Percentiles rank a stretch among this genome's conserved stretches.
These are phyloP conservation scores for Fopius arisanus DNA, from an alignment of 1,140 invertebrate species.

Conservation along the genomic window DNA sequence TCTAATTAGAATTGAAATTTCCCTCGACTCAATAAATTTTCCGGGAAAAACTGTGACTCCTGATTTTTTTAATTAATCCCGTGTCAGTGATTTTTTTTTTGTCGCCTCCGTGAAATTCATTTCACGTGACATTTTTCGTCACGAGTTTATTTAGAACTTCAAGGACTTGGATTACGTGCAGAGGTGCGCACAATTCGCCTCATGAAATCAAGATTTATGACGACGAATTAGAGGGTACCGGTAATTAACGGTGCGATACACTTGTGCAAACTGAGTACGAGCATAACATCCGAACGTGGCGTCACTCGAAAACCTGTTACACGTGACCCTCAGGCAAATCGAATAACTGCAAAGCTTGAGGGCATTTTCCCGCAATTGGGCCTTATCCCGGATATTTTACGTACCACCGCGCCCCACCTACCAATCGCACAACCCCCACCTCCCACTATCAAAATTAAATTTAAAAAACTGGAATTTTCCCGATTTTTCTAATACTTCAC, in stretches of 20 bases:
- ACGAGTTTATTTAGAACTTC: neutral
- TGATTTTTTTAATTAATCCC: too few species aligned
- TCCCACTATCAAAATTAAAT: too few species aligned
- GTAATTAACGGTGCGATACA: slow-evolving; percentile 47
- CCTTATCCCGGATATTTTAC: neutral
- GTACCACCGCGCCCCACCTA: neutral
- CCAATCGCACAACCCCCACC: too few species aligned
- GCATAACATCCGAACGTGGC: neutral
- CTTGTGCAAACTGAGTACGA: slow-evolving; percentile 47
- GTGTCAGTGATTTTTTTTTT: too few species aligned
- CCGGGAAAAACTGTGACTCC: too few species aligned
- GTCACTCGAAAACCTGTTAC: slow-evolving; percentile 16
- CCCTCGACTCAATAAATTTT: too few species aligned
- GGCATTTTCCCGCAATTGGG: neutral
- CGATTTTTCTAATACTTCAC: too few species aligned
- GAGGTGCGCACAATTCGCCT: slow-evolving; percentile 5
- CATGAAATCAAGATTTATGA: slow-evolving; percentile 44
- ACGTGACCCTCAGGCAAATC: slow-evolving; percentile 14
- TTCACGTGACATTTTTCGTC: too few species aligned
- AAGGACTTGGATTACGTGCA: neutral
- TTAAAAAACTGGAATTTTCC: too few species aligned
- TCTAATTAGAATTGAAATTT: too few species aligned
- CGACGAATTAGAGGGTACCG: slow-evolving; percentile 34
- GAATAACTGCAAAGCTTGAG: neutral
- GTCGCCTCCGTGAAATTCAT: neutral